Evolutionary conservation across 2,888 invertebrate genomes (phyloP), one percentile per base, ranked within the genome.

Genomic region (Bhutanitis thaidina): DNA sequence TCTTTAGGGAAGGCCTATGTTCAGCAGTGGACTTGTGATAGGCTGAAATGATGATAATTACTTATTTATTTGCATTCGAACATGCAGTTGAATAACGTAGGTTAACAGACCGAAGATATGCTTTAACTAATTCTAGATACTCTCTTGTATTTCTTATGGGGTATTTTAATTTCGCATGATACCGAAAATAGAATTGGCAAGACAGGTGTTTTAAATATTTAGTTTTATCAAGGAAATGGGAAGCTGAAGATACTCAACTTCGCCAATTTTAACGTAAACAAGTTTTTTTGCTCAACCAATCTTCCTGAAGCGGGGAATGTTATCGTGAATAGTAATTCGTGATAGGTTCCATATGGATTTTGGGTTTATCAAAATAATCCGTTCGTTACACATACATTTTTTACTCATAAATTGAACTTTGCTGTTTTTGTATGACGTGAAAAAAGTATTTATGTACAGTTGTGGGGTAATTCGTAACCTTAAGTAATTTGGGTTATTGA

Each of bases 131-230:
- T 8, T 27, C 8, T 27, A 27, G 27, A 27, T 27, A 4, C 1
- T 8, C 27, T 27, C 27, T 1, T 27, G 27, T 27, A 27, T 27
- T 27, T 27, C 20, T 27, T 8, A 27, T 7, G 8, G 5, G 8
- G 4, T 27, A 27, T 27, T 27, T 27, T 8, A 4, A 27, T 27
- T 27, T 27, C 5, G 7, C 1, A 10, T 10, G 5, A 34, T 34
- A 12, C 34, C 10, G 5, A 10, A 12, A 34, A 12, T 12, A 34
- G 3, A 34, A 7, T 7, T 12, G 5, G 12, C 15, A 7, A 29
- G 30, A 25, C 36, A 27, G 36, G 12, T 43, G 27, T 29, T 49
- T 49, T 43, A 49, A 49, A 49, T 43, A 43, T 49, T 49, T 47
- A 47, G 25, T 9, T 47, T 32, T 29, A 36, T 29, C 30, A 29